A percentile compares a stretch with the other conserved stretches of the same genome.
Conservation (phyloP, 2,888 invertebrate genomes). For the Metallyticus violacea region DNA sequence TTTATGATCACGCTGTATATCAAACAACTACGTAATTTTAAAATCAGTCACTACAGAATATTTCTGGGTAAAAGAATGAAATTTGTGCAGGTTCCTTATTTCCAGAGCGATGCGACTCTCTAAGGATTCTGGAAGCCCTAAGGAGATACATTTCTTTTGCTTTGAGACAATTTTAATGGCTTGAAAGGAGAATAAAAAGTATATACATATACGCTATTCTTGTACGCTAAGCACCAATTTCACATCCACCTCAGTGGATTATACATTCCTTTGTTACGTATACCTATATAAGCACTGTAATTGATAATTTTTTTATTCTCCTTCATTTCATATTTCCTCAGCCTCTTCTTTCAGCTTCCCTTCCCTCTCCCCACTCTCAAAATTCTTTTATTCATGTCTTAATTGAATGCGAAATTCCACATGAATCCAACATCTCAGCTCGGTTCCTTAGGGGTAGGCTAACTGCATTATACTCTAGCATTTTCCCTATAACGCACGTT, state of each 20-base stretch:
- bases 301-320: neutral
- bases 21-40: neutral
- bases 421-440: neutral
- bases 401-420: constrained; percentile 12
- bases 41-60: neutral
- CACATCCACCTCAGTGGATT: neutral
- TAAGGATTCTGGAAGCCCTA: neutral
- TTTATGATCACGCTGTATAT: no score
- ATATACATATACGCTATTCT: neutral
- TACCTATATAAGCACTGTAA: neutral
- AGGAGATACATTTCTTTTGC: neutral
- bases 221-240: neutral
- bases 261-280: neutral
- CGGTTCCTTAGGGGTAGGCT: neutral
- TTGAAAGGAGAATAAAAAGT: neutral
- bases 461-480: no score
- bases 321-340: neutral
- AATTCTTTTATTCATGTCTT: constrained; percentile 15
- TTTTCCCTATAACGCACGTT: neutral
- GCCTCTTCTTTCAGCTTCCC: neutral
- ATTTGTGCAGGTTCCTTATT: neutral
- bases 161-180: neutral
- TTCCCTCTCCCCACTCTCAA: neutral
- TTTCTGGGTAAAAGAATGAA: no score
- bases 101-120: neutral